Percentiles rank a stretch among this genome's conserved stretches.
Evolutionary conservation across 2,888 invertebrate species (phyloP).

Genomic region (Lasioglossum lativentre): DNA sequence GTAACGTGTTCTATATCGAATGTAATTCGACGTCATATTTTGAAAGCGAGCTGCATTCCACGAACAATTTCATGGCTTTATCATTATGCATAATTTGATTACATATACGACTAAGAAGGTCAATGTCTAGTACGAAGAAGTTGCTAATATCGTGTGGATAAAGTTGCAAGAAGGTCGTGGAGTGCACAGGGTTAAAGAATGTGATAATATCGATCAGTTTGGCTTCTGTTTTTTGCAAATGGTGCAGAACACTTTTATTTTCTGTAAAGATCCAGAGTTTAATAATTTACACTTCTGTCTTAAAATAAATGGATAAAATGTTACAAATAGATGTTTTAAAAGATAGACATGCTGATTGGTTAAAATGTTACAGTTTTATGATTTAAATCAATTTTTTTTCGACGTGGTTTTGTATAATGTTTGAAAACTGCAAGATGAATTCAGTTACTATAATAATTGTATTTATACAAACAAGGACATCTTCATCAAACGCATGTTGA

Average conservation of each 20-base stretch:
- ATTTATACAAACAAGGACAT: conserved; percentile 74
- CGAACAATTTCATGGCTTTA: not conserved
- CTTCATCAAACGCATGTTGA: conserved; percentile 53
- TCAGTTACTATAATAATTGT: conserved; percentile 68
- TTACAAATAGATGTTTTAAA: conserved; percentile 2
- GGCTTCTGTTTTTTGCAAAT: not conserved
- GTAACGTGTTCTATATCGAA: not conserved
- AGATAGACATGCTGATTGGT: not conserved
- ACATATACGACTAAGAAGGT: not conserved
- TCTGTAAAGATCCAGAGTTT: not conserved
- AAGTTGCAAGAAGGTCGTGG: not conserved
- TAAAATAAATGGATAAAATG: not conserved
- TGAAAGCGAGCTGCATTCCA: not conserved
- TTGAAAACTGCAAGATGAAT: not conserved
- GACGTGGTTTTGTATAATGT: not conserved
- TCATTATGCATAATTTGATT: not conserved
- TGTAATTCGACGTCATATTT: not conserved
- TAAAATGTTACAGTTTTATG: not conserved
- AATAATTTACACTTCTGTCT: not conserved
- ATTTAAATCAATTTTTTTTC: not conserved
- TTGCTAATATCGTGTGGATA: not conserved
- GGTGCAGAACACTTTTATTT: conserved; percentile 6
- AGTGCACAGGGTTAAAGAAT: not conserved
- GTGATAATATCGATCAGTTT: not conserved
- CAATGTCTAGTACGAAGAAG: not conserved